Evolutionary conservation across 2,797 vertebrate genomes (phyloP), one percentile per base, ranked within the genome.

Genomic region (Poecilia velifera): DNA sequence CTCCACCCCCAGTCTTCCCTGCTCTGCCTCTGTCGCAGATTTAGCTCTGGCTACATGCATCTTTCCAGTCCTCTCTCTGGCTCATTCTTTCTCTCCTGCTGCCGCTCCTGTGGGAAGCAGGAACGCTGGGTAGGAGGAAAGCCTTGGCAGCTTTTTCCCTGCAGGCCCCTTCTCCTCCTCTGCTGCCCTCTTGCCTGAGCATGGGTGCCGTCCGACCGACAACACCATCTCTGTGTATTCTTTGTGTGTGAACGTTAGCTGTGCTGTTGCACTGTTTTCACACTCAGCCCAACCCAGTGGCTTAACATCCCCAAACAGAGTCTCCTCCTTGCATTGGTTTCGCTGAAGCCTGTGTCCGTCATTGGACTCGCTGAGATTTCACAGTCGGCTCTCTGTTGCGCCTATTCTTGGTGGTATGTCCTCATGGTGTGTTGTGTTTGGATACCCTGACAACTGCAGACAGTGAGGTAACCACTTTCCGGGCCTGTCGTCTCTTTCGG

Each of bases 361-460:
- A 79, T 84, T 86, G 84, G 88, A 75, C 80, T 89, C 2, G 25
- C 87, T 86, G 85, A 86, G 87, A 86, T 86, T 72, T 88, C 62
- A 1, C 81, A 82, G 84, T 31, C 77, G 74, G 78, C 87, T 90
- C 90, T 92, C 87, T 78, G 74, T 87, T 84, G 84, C 79, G 74
- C 84, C 94, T 94, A 94, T 95, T 95, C 94, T 89, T 88, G 90
- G 94, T 92, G 91, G 91, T 91, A 90, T 94, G 94, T 92, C 90
- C 92, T 94, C 94, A 93, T 85, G 90, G 87, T 91, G 82, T 95
- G 94, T 94, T 94, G 90, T 94, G 93, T 95, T 93, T 94, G 91
- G 93, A 93, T 94, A 87, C 93, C 94, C 91, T 95, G 95, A 95
- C 94, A 93, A 95, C 94, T 91, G 79, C 80, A 88, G 88, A 87